A percentile compares a stretch with the other conserved stretches of the same genome.
Evolutionary conservation across 2,797 vertebrate genomes (phyloP).

Genomic region (Echeneis naucrates): DNA sequence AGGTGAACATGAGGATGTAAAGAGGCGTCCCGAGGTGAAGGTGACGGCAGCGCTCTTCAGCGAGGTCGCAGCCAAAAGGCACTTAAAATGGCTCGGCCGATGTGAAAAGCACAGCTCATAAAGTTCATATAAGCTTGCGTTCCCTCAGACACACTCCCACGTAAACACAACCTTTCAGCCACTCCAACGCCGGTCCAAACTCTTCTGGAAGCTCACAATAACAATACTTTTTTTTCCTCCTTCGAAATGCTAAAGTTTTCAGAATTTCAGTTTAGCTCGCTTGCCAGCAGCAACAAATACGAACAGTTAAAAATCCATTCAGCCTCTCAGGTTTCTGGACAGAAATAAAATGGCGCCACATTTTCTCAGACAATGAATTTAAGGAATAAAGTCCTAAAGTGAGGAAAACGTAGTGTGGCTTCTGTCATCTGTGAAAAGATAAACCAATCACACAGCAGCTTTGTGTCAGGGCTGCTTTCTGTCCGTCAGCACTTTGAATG

Average conservation of each 20-base stretch:
- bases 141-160: constrained; percentile 13
- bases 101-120: constrained; percentile 40
- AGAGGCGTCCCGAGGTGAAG: constrained; percentile 54
- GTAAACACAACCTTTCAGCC: constrained; percentile 19
- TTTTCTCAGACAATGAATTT: constrained; percentile 15
- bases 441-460: constrained; percentile 36
- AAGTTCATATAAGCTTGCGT: constrained; percentile 33
- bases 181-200: constrained; percentile 26
- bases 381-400: constrained; percentile 13
- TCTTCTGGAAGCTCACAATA: constrained; percentile 4
- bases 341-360: constrained; percentile 4
- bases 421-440: constrained; percentile 32
- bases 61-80: constrained; percentile 40
- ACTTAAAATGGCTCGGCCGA: constrained; percentile 51
- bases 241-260: constrained; percentile 20
- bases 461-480: constrained; percentile 32
- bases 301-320: not conserved
- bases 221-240: constrained; percentile 16
- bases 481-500: constrained; percentile 3
- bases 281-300: not conserved
- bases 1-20: constrained; percentile 31
- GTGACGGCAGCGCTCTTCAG: constrained; percentile 44
- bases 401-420: constrained; percentile 34
- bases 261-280: not conserved
- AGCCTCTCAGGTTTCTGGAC: not conserved